These are phyloP conservation scores for Gerris lacustris DNA, from an alignment of 2,888 invertebrate species.

Conservation along the genomic window DNA sequence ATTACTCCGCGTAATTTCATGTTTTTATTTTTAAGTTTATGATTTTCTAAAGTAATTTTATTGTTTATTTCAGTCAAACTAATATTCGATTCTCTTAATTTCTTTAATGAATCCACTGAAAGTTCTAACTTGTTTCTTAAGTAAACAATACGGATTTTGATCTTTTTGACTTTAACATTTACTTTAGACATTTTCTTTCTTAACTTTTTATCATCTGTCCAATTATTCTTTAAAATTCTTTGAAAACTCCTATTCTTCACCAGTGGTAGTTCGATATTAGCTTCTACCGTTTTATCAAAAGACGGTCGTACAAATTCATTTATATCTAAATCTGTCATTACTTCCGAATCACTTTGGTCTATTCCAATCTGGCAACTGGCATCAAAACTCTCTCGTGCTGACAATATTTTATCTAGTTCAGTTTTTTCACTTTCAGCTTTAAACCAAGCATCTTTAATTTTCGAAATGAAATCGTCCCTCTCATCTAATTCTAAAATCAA, in stretches of 20 bases:
- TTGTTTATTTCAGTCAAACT: neutral
- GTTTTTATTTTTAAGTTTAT: neutral
- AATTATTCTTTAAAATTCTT: neutral
- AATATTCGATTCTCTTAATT: neutral
- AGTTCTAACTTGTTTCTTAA: neutral
- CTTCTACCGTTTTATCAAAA: too few species aligned
- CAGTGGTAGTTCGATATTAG: too few species aligned
- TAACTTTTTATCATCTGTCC: neutral
- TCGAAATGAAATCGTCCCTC: neutral
- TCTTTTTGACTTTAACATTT: neutral
- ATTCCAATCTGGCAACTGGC: too few species aligned
- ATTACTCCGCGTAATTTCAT: neutral
- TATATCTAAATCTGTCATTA: too few species aligned
- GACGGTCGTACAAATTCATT: too few species aligned
- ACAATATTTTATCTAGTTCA: too few species aligned
- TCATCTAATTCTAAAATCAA: neutral
- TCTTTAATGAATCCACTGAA: neutral
- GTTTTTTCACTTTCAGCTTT: too few species aligned
- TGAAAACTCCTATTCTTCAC: too few species aligned
- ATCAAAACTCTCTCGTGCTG: too few species aligned
- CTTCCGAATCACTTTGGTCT: too few species aligned
- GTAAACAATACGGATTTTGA: neutral
- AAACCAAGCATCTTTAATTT: too few species aligned
- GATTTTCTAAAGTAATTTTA: neutral
- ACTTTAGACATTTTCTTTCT: neutral